Conservation (phyloP, 2,797 vertebrate genomes). For the Acanthurus leucopareius region DNA sequence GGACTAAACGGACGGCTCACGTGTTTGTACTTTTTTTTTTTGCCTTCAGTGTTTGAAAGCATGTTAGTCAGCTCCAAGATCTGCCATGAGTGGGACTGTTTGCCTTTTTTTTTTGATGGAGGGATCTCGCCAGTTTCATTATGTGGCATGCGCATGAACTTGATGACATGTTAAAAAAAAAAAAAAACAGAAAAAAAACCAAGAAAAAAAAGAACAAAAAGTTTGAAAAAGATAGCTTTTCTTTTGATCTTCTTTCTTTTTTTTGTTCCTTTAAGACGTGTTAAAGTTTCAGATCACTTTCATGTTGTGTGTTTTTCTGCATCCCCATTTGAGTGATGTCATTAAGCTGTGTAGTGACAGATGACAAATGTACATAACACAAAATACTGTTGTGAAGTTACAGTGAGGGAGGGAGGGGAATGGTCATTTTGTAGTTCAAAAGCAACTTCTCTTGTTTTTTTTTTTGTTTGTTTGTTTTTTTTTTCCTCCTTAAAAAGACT, state of each 20-base stretch:
- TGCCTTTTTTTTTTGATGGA: conserved; percentile 73
- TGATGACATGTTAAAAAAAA: conserved; percentile 76
- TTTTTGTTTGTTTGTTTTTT: conserved; percentile 44
- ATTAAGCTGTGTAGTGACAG: conserved; percentile 79
- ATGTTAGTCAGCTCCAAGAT: conserved; percentile 71
- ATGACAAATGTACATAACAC: conserved; percentile 85
- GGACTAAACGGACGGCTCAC: conserved; percentile 60
- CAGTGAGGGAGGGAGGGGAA: conserved; percentile 58
- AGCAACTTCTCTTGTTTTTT: conserved; percentile 63
- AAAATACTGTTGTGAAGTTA: conserved; percentile 80
- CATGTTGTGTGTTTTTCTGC: conserved; percentile 79
- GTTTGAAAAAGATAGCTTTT: conserved; percentile 63
- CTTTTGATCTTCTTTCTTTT: conserved; percentile 64
- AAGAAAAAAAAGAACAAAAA: conserved; percentile 10
- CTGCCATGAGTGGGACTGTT: conserved; percentile 70
- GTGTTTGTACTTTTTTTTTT: conserved; percentile 64
- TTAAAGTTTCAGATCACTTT: conserved; percentile 74
- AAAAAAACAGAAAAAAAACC: conserved; percentile 30
- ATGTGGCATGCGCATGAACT: conserved; percentile 87
- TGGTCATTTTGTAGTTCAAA: conserved; percentile 76
- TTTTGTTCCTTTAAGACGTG: conserved; percentile 66
- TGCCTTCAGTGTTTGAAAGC: conserved; percentile 72
- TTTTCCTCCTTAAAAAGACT: conserved; percentile 75
- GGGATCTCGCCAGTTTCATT: conserved; percentile 86
- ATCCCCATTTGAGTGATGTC: conserved; percentile 81